Evolutionary conservation across 2,113 vertebrate genomes (phyloP), one percentile per base, ranked within the genome.

Genomic region (Scatophagus argus): DNA sequence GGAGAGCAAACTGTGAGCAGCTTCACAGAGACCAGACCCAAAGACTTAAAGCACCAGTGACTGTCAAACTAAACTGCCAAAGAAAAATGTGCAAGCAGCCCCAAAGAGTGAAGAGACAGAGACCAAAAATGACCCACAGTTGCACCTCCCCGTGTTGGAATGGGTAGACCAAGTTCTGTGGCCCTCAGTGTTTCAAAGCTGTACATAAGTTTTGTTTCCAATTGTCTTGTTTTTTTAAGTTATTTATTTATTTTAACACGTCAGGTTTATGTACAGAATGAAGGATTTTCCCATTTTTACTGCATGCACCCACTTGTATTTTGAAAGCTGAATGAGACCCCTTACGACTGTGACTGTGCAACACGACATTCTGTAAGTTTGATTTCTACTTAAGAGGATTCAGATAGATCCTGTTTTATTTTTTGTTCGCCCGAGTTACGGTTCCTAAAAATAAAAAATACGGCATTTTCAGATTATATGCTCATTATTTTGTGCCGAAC

Each of bases 1-100:
- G 87, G 97, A 98, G 90, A 99, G 98, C 92, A 97, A 98, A 86
- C 93, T 99, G 85, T 98, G 95, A 94, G 55, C 34, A 2, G 60
- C 59, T 17, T 68, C 39, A 7, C 5, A n/a, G 6, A 3, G 34
- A 59, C n/a, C 31, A 34, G 41, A 67, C 16, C 55, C 79, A 77
- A 65, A 87, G 78, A 83, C 83, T 64, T 14, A 43, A 72, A 77
- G 34, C 60, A 41, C 21, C 60, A 62, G 10, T 4, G 80, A 66
- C 68, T 61, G 43, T 65, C 25, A 36, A 54, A 79, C 38, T 49
- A 51, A 51, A 69, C 10, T 43, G 49, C 83, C 79, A 77, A 81
- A 87, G 81, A 88, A 71, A 85, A 77, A 39, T 23, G 32, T 61
- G 11, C 36, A 69, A 44, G 38, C 13, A 19, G 51, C 49, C 25